A percentile compares a stretch with the other conserved stretches of the same genome.
Evolutionary conservation across 2,797 vertebrate species (phyloP).

Genomic region (Chelmon rostratus): DNA sequence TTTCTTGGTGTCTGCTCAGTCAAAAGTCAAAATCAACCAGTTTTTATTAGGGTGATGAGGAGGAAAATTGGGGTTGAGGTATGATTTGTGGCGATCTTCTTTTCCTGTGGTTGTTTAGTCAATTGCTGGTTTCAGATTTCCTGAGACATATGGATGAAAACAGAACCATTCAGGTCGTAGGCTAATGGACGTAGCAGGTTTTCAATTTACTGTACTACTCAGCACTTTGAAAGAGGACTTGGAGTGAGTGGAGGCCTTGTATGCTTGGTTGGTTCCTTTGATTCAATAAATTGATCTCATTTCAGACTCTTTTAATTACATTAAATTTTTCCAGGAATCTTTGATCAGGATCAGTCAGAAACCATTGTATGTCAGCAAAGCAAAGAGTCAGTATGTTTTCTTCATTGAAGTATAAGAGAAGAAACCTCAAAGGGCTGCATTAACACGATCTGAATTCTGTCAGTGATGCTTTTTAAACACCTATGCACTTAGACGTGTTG

Average conservation of each 20-base stretch:
- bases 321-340: slow-evolving; percentile 3
- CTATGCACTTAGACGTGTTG: background rate
- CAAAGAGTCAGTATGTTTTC: background rate
- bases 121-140: slow-evolving; percentile 57
- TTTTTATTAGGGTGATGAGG: background rate
- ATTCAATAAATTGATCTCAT: slow-evolving; percentile 57
- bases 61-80: slow-evolving; percentile 15
- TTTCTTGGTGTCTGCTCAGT: no score
- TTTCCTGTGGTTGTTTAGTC: slow-evolving; percentile 44
- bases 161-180: slow-evolving; percentile 12
- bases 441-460: slow-evolving; percentile 5
- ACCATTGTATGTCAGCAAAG: slow-evolving; percentile 2
- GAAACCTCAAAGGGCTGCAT: background rate
- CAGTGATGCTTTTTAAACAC: background rate
- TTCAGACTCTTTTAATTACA: slow-evolving; percentile 36
- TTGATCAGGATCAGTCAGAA: slow-evolving; percentile 2
- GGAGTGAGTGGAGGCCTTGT: slow-evolving; percentile 9
- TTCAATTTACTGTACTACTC: slow-evolving; percentile 50
- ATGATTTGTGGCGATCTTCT: slow-evolving; percentile 14
- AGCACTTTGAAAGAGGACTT: slow-evolving; percentile 47
- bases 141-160: slow-evolving; percentile 42
- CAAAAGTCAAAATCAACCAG: background rate
- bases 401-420: background rate
- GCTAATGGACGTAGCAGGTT: slow-evolving; percentile 70
- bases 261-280: slow-evolving; percentile 36